These are phyloP conservation scores for Bos indicus DNA, from an alignment of 2,113 vertebrate species.

Conservation along the genomic window DNA sequence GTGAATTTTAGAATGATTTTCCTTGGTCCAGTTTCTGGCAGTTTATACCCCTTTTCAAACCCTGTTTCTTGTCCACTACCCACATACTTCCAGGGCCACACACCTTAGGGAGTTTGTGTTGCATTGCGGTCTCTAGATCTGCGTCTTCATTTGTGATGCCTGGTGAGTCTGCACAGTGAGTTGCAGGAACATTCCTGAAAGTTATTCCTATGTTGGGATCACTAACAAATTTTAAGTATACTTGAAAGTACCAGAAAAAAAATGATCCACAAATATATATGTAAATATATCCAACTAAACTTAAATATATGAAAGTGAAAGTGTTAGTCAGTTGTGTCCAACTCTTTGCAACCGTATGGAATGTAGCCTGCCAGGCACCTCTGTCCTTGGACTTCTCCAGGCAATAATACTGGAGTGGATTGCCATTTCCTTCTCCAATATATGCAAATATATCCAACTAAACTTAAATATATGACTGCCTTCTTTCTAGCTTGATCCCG, in stretches of 20 bases:
- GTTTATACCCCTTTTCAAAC: neutral
- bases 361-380: neutral
- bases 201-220: neutral
- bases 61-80: neutral
- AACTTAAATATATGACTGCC: neutral
- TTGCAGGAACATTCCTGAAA: neutral
- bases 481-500: neutral
- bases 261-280: neutral
- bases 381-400: neutral
- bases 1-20: neutral
- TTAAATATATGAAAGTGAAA: neutral
- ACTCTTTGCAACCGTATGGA: neutral
- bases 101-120: accelerated
- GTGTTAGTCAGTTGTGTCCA: neutral
- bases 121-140: neutral
- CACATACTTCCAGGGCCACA: neutral
- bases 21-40: neutral
- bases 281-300: neutral
- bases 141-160: accelerated
- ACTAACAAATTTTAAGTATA: neutral
- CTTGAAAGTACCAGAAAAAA: neutral
- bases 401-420: neutral
- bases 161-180: neutral
- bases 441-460: neutral
- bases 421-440: neutral